A percentile compares a stretch with the other conserved stretches of the same genome.
These are phyloP conservation scores for Cartodere bifasciata DNA, from an alignment of 2,888 invertebrate genomes.

Conservation along the genomic window DNA sequence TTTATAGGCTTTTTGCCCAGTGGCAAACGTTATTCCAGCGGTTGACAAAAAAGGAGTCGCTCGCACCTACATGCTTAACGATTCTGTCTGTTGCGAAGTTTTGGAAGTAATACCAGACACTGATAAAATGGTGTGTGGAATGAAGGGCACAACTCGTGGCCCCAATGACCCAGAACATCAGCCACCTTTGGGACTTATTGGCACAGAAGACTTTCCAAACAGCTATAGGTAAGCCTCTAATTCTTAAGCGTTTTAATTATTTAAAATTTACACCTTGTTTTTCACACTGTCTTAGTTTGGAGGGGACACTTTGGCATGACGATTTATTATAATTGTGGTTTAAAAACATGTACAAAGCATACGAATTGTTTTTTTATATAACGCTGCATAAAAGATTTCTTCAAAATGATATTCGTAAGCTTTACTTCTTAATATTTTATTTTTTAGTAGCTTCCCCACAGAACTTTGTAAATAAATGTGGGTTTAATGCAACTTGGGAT, in stretches of 20 bases:
- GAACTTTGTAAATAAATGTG: too few relatives aligned
- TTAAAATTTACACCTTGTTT: too few relatives aligned
- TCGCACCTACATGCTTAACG: constrained; percentile 68
- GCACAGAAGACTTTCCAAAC: constrained; percentile 67
- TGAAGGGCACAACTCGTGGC: constrained; percentile 64
- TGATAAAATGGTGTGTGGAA: constrained; percentile 77
- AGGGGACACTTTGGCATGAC: too few relatives aligned
- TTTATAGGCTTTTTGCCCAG: constrained; percentile 51
- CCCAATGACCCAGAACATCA: constrained; percentile 58
- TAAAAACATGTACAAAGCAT: too few relatives aligned
- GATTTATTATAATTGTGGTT: too few relatives aligned
- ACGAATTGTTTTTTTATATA: too few relatives aligned
- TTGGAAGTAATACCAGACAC: constrained; percentile 76
- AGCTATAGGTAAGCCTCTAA: constrained; percentile 63
- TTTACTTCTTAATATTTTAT: too few relatives aligned
- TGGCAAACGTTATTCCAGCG: constrained; percentile 59
- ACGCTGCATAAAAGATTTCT: too few relatives aligned
- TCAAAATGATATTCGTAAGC: too few relatives aligned
- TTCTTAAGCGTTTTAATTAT: constrained; percentile 13
- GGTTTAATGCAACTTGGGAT: too few relatives aligned
- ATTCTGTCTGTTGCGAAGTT: constrained; percentile 79
- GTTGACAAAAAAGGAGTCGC: constrained; percentile 67
- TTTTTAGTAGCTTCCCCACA: too few relatives aligned
- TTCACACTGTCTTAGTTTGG: too few relatives aligned
- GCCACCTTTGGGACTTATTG: constrained; percentile 70